Evolutionary conservation across 1,140 invertebrate genomes (phyloP).

Genomic region (Agraylea sexmaculata): DNA sequence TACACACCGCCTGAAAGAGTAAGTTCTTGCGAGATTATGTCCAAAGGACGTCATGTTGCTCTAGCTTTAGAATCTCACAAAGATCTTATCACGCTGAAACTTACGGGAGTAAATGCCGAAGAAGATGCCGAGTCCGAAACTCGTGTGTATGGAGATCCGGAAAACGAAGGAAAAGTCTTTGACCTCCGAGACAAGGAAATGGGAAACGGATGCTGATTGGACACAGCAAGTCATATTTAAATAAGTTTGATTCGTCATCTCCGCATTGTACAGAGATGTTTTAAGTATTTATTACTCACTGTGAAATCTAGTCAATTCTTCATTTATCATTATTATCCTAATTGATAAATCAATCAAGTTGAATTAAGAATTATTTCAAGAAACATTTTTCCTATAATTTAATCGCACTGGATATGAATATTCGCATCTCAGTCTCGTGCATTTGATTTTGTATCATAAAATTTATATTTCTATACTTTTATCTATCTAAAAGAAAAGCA

Average conservation of each 20-base stretch:
- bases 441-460: no score
- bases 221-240: background rate
- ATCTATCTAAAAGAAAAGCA: no score
- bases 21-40: conserved; percentile 61
- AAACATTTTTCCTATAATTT: conserved; percentile 2
- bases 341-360: background rate
- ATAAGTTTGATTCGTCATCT: no score
- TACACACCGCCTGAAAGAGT: conserved; percentile 64
- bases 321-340: background rate
- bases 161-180: conserved; percentile 38
- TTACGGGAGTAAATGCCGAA: conserved; percentile 30
- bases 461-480: no score
- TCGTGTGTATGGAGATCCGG: conserved; percentile 35
- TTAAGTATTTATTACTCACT: background rate
- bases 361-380: background rate
- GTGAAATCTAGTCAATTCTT: background rate
- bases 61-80: conserved; percentile 51
- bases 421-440: no score
- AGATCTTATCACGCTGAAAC: conserved; percentile 50
- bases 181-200: conserved; percentile 35
- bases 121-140: conserved; percentile 28
- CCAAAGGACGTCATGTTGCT: conserved; percentile 57
- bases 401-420: conserved; percentile 1
- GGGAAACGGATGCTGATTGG: conserved; percentile 26
- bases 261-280: no score